These are phyloP conservation scores for Bombycilla garrulus DNA, from an alignment of 2,113 vertebrate species.

Conservation along the genomic window DNA sequence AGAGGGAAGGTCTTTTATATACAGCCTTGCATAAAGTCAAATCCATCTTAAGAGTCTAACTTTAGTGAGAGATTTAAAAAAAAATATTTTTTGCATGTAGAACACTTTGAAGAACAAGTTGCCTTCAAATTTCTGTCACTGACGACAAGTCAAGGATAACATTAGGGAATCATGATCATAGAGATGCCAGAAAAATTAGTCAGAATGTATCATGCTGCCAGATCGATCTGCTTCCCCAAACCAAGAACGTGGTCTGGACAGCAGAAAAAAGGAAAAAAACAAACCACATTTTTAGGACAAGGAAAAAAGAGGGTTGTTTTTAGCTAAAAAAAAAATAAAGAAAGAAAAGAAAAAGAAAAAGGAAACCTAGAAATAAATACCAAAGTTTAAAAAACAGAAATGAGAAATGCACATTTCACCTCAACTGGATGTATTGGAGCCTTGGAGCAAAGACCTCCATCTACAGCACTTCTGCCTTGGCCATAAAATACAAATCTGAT, in stretches of 20 bases:
- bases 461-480: not conserved
- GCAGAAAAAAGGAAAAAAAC: not conserved
- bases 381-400: not conserved
- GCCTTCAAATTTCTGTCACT: conserved; percentile 45
- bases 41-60: not conserved
- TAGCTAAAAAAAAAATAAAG: not conserved
- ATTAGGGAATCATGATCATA: conserved; percentile 23
- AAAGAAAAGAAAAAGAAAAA: not conserved
- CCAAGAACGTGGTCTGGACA: not conserved
- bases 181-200: conserved; percentile 61
- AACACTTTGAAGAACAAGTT: conserved; percentile 42
- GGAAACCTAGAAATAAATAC: not conserved
- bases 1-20: not conserved
- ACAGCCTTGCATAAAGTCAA: not conserved
- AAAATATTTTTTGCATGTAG: not conserved
- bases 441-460: not conserved
- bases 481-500: not conserved
- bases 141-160: conserved; percentile 5
- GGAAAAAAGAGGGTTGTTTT: not conserved
- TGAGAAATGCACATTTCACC: not conserved
- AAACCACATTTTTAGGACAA: conserved; percentile 4
- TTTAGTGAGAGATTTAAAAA: not conserved
- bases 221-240: conserved; percentile 37
- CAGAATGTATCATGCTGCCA: conserved; percentile 12
- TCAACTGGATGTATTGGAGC: not conserved